Evolutionary conservation across 2,888 invertebrate genomes (phyloP), one percentile per base, ranked within the genome.

Genomic region (Hypomecis atomaria): DNA sequence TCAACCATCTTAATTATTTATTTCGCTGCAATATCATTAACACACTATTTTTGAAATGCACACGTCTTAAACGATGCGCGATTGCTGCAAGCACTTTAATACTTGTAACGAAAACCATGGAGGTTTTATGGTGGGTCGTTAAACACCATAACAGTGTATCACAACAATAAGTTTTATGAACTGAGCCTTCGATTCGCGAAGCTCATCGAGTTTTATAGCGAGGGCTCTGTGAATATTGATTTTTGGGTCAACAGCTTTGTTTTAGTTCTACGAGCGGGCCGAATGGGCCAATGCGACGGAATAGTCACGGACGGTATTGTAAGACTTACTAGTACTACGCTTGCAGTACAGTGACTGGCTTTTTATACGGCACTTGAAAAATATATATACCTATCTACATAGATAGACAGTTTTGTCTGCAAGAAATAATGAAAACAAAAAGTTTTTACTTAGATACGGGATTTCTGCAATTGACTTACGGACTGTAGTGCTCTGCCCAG

Each of bases 211-310:
- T 81, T 89, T 90, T 90, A 89, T 88, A 87, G 80, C 87, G 81
- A 77, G 78, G 74, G 71, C 82, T 59, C 58, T 81, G 85, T 89
- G 90, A 90, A 91, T 91, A 90, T 86, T 90, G 87, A 90, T 90
- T 90, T 92, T 87, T 90, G 78, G 90, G 91, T 90, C 89, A 91
- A 86, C 84, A 84, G 80, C 86, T 85, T 85, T 84, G 85, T 83
- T 83, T 78, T 78, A 72, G 78, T 79, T 81, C 79, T 78, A 71
- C 83, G 77, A 84, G 86, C 84, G 67, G 11, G 34, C 34, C 64
- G 49, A 64, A 64, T 44, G 36, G 68, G 62, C 68, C 63, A 71
- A 66, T 54, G 48, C 70, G 75, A 78, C 79, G 77, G 77, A 81
- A 76, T 70, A 69, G 70, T 69, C 67, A 59, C 69, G 71, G 69